Evolutionary conservation across 2,888 invertebrate species (phyloP).

Genomic region (Himalopsyche kuldschensis): DNA sequence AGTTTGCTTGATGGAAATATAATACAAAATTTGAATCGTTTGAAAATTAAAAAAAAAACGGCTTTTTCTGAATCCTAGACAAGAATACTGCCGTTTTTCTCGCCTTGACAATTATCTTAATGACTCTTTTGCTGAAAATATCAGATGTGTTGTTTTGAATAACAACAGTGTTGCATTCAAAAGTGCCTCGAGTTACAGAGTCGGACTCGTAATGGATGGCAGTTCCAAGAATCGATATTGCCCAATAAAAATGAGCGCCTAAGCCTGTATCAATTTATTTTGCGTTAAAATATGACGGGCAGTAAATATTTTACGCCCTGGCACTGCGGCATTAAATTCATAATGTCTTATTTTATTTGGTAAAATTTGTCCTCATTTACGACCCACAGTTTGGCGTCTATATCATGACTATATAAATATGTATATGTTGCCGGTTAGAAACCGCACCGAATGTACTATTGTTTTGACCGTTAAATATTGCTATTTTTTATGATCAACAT

Average conservation of each 20-base stretch:
- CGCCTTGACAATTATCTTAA: no score
- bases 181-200: neutral
- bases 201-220: neutral
- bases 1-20: no score
- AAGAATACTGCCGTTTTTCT: no score
- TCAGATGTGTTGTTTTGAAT: neutral
- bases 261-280: neutral
- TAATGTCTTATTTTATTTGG: neutral
- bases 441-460: neutral
- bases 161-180: neutral
- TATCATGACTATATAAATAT: neutral
- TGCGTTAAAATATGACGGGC: neutral
- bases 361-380: neutral
- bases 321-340: neutral
- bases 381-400: neutral
- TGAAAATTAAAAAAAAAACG: no score
- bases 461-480: neutral
- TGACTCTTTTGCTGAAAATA: no score
- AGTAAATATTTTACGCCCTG: neutral
- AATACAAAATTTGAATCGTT: no score
- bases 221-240: neutral
- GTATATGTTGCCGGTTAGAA: neutral
- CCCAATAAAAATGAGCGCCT: neutral
- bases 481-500: no score
- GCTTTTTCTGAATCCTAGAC: no score